Evolutionary conservation across 2,113 vertebrate species (phyloP), one percentile per base, ranked within the genome.

Genomic region (Dermatemys mawii): DNA sequence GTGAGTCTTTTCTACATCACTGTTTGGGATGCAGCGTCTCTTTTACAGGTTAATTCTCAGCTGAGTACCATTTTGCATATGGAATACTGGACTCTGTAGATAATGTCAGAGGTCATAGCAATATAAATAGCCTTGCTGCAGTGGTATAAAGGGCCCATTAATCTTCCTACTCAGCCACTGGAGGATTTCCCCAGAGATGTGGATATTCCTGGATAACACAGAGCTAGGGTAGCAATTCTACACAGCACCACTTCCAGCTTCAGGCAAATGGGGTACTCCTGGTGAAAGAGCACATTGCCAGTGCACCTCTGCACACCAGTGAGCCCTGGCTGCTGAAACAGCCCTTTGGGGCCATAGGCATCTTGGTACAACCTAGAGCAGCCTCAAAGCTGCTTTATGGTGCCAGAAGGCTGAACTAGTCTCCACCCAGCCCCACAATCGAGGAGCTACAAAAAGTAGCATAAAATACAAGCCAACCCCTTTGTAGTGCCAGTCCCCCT

Each of bases 21-120:
- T 3, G 1, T 11, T 75, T 70, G 16, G 46, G 3, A 0, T 1
- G 8, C 38, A 35, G 27, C 29, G 7, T 7, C 32, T 22, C 50
- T 22, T 2, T 3, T 17, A 11, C 29, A 41, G 12, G 10, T 21
- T 3, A 2, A 13, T 13, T 44, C 26, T 32, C 76, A 17, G 38
- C 1, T 19, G 70, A 63, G 46, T 8, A 35, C 11, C 50, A 14
- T n/a, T 26, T 2, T 8, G 1, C 70, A 24, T 12, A 26, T 13
- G 11, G 10, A 75, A 44, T 75, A 75, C 26, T 44, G 11, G 24
- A 13, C 41, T 75, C 70, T 6, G 11, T n/a, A 67, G 60, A 67
- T 35, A 67, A 67, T 17, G 8, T 46, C 35, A 78, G 29, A 67
- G 89, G 44, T 13, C 1, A 8, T 16, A 46, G 8, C 55, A 14